Base-by-base conservation (phyloP, 2,797 vertebrate species). In the Dromococcyx pavoninus region DNA sequence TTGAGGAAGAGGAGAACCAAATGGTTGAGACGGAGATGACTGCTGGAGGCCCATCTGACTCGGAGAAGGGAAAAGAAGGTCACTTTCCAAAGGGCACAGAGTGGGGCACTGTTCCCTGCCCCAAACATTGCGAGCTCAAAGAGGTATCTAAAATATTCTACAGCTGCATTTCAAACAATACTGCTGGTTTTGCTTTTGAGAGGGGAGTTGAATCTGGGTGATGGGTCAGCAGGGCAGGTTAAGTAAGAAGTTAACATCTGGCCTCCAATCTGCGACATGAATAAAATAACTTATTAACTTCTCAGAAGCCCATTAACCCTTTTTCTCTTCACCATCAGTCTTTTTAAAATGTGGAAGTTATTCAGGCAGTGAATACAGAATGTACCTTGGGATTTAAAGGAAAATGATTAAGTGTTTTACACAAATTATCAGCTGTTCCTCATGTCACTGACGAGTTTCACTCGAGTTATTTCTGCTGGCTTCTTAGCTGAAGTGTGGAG, bases 131-230 rank as follows among this genome's bases (percentile, higher is more conserved):
- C 0, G 97, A 98, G 92, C 97, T 98, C 94, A 98, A 98, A 32
- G 98, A 99, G 99, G 99, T 99, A 98, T 86, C 30, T 77, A 91
- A 90, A 94, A 41, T 88, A 76, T n/a, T 58, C 56, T 74, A 7
- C 67, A 71, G 35, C 67, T 86, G 58, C 56, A 25, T 91, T 93
- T 90, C 46, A 35, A 81, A 39, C 16, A 10, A 32, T 80, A 50
- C 25, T 79, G 22, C 54, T 76, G 54, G 41, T 93, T 95, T 94
- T 72, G 32, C 24, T 91, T 91, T 79, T 72, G 73, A 85, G 74
- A 89, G 65, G 32, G 86, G 43, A 27, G 62, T 56, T 95, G 46
- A 73, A 61, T 58, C 74, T 81, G 87, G 61, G 71, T 66, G 44
- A 83, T 0, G 9, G 73, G 83, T 93, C 77, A 93, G 23, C 51